phyloP scores from a whole-genome alignment of 2,888 invertebrate species.

The Tenodera sinensis region DNA sequence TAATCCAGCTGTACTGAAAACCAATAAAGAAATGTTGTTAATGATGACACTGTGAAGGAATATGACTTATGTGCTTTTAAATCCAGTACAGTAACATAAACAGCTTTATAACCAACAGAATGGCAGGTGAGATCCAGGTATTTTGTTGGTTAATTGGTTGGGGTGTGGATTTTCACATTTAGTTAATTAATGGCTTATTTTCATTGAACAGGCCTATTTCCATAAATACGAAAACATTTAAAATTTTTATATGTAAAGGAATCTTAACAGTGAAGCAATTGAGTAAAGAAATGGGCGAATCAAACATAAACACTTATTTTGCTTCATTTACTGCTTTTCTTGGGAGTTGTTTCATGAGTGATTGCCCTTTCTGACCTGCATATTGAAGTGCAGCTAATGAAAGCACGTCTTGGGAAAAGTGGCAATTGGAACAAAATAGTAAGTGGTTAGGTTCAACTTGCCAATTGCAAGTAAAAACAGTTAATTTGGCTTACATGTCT shows the following conservation, averaged over 20 bases:
- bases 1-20: conserved; percentile 22
- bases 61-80: conserved; percentile 28
- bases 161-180: neutral
- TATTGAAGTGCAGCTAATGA: too few species aligned
- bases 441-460: too few species aligned
- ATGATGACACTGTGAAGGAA: conserved; percentile 25
- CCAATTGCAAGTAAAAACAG: too few species aligned
- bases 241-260: neutral
- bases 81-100: conserved; percentile 28
- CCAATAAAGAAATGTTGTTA: conserved; percentile 26
- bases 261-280: neutral
- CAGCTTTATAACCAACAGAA: conserved; percentile 31
- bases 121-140: conserved; percentile 32
- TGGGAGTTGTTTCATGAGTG: too few species aligned
- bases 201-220: neutral
- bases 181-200: neutral
- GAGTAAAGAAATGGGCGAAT: too few species aligned
- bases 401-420: too few species aligned
- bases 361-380: too few species aligned
- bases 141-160: conserved; percentile 27
- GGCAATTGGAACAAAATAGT: too few species aligned
- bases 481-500: neutral
- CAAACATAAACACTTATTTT: too few species aligned
- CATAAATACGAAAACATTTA: neutral
- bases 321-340: too few species aligned